phyloP scores from a whole-genome alignment of 2,113 vertebrate genomes.

The Pogona vitticeps region DNA sequence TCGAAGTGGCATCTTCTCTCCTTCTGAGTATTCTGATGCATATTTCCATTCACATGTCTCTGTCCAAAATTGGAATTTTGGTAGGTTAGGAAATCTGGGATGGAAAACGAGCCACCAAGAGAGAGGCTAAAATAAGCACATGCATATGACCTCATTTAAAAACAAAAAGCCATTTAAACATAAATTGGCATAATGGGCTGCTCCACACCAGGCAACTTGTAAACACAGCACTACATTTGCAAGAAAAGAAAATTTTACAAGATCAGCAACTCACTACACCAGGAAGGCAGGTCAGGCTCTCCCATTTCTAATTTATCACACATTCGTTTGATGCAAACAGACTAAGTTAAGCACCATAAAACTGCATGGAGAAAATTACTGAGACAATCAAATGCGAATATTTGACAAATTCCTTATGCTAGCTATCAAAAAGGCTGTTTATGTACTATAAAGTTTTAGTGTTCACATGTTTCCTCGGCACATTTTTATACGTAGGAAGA shows the following conservation, averaged over 20 bases:
- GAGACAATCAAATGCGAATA: slow-evolving; percentile 33
- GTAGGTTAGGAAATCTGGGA: too few species aligned
- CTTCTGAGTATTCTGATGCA: too few species aligned
- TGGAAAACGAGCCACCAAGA: too few species aligned
- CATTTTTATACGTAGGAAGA: slow-evolving; percentile 67
- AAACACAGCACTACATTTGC: slow-evolving; percentile 39
- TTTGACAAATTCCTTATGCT: slow-evolving; percentile 49
- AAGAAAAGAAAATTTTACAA: slow-evolving; percentile 45
- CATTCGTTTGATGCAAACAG: slow-evolving; percentile 51
- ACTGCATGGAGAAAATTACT: slow-evolving; percentile 39
- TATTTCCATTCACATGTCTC: background rate
- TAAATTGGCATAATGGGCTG: background rate
- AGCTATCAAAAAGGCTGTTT: slow-evolving; percentile 39
- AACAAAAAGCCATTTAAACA: too few species aligned
- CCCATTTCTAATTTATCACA: slow-evolving; percentile 50
- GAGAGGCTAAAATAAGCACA: too few species aligned
- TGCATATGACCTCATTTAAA: too few species aligned
- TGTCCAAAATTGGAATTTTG: too few species aligned
- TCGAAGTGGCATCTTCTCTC: too few species aligned
- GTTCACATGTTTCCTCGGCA: slow-evolving; percentile 55
- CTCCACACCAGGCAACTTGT: background rate
- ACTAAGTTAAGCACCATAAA: slow-evolving; percentile 12
- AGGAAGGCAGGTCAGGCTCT: slow-evolving; percentile 27
- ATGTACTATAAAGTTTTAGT: slow-evolving; percentile 48
- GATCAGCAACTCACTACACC: slow-evolving; percentile 22